Evolutionary conservation across 2,113 vertebrate genomes (phyloP).

Genomic region (Sialia sialis): DNA sequence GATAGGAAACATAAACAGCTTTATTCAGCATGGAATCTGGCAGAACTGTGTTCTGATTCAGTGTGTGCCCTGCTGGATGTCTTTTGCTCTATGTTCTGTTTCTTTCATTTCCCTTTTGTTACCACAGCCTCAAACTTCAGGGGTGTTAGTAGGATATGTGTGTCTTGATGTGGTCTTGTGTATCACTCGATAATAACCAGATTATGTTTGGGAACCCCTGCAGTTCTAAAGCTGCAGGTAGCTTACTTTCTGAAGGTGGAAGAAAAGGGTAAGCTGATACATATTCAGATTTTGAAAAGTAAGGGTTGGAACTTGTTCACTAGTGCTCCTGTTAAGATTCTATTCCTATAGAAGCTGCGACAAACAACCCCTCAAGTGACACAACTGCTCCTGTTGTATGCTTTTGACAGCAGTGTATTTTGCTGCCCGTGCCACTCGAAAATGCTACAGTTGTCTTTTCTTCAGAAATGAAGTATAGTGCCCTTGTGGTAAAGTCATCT

Average conservation of each 20-base stretch:
- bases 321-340: not conserved
- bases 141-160: accelerated
- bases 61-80: not conserved
- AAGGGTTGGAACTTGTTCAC: not conserved
- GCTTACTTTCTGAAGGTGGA: not conserved
- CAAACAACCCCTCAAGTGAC: not conserved
- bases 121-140: not conserved
- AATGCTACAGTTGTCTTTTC: not conserved
- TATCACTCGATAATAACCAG: not conserved
- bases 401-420: not conserved
- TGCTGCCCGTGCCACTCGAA: accelerated
- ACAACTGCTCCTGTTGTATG: accelerated
- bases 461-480: not conserved
- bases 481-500: not conserved
- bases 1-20: not conserved
- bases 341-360: not conserved
- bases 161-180: not conserved
- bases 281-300: not conserved
- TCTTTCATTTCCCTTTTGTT: not conserved
- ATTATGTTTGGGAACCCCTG: not conserved
- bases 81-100: not conserved
- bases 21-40: not conserved
- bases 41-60: not conserved
- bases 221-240: not conserved
- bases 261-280: not conserved